Conservation (phyloP, 2,113 vertebrate species). For the Lates calcarifer region DNA sequence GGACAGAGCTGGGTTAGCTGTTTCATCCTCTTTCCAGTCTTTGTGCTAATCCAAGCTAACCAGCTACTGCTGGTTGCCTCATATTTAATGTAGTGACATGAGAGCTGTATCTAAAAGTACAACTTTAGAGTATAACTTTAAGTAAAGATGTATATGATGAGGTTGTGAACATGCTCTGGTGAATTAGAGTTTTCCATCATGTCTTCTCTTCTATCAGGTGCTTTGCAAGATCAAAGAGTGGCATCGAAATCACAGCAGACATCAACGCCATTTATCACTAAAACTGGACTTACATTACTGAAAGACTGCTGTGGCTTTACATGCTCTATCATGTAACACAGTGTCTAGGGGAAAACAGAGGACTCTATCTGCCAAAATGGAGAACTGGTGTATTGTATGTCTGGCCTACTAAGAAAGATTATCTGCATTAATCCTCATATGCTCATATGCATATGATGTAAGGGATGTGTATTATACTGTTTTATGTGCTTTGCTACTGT, state of each 20-base stretch:
- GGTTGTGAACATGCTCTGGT: background rate
- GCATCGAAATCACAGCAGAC: constrained; percentile 84
- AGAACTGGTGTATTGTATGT: background rate
- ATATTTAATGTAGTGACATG: too few species aligned
- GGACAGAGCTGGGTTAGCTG: too few species aligned
- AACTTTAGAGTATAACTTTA: too few species aligned
- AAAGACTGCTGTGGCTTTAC: constrained; percentile 91
- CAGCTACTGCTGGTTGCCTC: too few species aligned
- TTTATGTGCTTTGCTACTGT: constrained; percentile 30
- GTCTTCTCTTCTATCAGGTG: constrained; percentile 65
- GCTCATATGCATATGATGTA: constrained; percentile 1
- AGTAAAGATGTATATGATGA: background rate
- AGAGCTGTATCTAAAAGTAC: too few species aligned
- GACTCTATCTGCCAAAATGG: background rate
- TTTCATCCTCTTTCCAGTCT: too few species aligned
- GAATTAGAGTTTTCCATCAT: background rate
- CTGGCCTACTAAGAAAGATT: background rate
- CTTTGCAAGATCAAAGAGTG: constrained; percentile 76
- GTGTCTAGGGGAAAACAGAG: constrained; percentile 13
- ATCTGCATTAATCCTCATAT: background rate
- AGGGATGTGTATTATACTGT: constrained; percentile 5
- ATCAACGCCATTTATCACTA: constrained; percentile 80
- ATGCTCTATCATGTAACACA: constrained; percentile 89
- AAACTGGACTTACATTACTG: constrained; percentile 87
- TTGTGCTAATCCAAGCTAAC: too few species aligned